phyloP scores from a whole-genome alignment of 2,797 vertebrate genomes.

The Xerus rutilus region DNA sequence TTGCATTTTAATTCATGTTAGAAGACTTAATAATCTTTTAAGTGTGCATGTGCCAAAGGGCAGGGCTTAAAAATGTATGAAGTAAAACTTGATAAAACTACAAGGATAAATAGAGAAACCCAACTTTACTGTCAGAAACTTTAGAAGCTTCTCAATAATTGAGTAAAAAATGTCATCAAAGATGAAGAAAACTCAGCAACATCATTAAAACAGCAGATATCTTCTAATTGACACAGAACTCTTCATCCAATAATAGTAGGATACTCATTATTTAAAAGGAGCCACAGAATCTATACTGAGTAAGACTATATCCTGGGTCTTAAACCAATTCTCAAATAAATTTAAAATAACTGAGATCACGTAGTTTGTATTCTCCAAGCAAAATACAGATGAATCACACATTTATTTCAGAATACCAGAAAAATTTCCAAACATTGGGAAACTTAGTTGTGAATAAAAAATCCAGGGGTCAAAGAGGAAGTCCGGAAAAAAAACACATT shows the following conservation, averaged over 20 bases:
- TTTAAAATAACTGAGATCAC: background rate
- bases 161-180: background rate
- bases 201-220: background rate
- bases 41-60: background rate
- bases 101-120: background rate
- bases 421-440: background rate
- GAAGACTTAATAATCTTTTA: background rate
- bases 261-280: background rate
- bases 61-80: background rate
- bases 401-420: background rate
- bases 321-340: background rate
- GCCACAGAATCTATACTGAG: background rate
- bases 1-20: no score
- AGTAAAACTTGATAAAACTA: background rate
- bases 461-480: background rate
- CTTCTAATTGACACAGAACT: background rate
- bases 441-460: background rate
- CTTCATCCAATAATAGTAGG: background rate
- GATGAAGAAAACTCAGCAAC: background rate
- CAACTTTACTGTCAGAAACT: background rate
- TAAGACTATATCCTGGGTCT: background rate
- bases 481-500: background rate
- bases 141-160: background rate
- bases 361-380: background rate
- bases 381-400: background rate